Evolutionary conservation across 1,140 invertebrate species (phyloP), one percentile per base, ranked within the genome.

Genomic region (Nilaparvata lugens): DNA sequence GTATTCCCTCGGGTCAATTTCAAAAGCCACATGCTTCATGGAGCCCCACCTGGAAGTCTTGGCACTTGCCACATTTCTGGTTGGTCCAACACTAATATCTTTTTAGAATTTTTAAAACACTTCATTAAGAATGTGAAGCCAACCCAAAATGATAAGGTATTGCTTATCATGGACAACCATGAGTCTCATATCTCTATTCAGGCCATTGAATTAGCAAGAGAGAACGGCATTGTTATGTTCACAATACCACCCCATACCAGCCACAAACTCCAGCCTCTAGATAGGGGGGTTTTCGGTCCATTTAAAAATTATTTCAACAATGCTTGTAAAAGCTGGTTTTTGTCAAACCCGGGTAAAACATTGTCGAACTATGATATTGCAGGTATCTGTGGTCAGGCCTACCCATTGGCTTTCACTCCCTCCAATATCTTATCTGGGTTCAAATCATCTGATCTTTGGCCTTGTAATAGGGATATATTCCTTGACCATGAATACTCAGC

Each of bases 361-460:
- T 75, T 80, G 67, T 69, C 71, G 13, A 75, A 79, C 28, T 78
- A 77, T 66, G 74, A 78, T 60, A 73, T 79, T 53, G 71, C 74
- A 48, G 64, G 59, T 6, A 72, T 78, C 54, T 62, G 75, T 31
- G 57, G 64, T 28, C 62, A 67, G 65, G 71, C 73, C 61, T 71
- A 73, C 54, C 68, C 72, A 24, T 42, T 70, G 31, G 73, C 74
- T 62, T 24, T 72, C 14, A 75, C 72, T 35, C 66, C 66, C 52
- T 40, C 55, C 14, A 79, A 79, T 62, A 76, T 79, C 65, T 65
- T 69, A 60, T 58, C 70, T 62, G 76, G 76, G n/a, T 78, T 78
- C 69, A 28, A 52, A 24, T 67, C 56, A 54, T 70, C 70, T 42
- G 73, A 73, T 43, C 75, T 75, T 62, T 70, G 40, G 52, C 72